phyloP scores from a whole-genome alignment of 1,140 invertebrate species.

The Lepidurus couesii region DNA sequence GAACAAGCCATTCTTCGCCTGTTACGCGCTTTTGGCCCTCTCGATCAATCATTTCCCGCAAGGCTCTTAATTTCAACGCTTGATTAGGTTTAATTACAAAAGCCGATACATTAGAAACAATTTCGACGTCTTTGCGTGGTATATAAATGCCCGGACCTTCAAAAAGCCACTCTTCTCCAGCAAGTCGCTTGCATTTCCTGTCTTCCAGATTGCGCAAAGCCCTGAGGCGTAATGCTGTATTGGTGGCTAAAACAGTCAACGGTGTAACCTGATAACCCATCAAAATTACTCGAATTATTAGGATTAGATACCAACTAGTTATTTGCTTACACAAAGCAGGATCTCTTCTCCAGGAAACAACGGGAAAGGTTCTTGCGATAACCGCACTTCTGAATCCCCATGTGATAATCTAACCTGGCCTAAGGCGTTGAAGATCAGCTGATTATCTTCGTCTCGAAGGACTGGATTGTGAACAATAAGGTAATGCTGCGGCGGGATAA shows the following conservation, averaged over 20 bases:
- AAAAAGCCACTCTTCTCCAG: background rate
- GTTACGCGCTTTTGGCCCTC: slow-evolving; percentile 46
- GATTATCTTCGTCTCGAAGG: slow-evolving; percentile 42
- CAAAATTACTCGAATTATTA: too few relatives aligned
- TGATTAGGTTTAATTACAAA: slow-evolving; percentile 48
- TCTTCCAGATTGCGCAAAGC: background rate
- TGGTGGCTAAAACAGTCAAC: background rate
- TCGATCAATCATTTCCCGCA: slow-evolving; percentile 48
- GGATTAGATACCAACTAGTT: too few relatives aligned
- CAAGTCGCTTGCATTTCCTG: background rate
- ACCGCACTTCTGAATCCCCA: slow-evolving; percentile 50
- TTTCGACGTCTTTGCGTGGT: background rate
- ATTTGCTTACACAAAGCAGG: slow-evolving; percentile 41
- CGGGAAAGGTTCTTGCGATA: slow-evolving; percentile 53
- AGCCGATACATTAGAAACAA: slow-evolving; percentile 42
- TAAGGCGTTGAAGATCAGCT: slow-evolving; percentile 43
- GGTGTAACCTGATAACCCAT: background rate
- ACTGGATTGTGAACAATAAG: slow-evolving; percentile 51
- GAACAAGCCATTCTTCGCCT: slow-evolving; percentile 52
- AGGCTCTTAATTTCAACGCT: slow-evolving; percentile 47
- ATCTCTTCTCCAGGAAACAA: slow-evolving; percentile 51
- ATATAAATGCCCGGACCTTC: background rate
- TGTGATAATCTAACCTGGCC: slow-evolving; percentile 47
- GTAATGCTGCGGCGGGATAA: slow-evolving; percentile 50
- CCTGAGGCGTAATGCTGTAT: background rate